Evolutionary conservation across 2,888 invertebrate genomes (phyloP).

Genomic region (Nasonovia ribisnigri): DNA sequence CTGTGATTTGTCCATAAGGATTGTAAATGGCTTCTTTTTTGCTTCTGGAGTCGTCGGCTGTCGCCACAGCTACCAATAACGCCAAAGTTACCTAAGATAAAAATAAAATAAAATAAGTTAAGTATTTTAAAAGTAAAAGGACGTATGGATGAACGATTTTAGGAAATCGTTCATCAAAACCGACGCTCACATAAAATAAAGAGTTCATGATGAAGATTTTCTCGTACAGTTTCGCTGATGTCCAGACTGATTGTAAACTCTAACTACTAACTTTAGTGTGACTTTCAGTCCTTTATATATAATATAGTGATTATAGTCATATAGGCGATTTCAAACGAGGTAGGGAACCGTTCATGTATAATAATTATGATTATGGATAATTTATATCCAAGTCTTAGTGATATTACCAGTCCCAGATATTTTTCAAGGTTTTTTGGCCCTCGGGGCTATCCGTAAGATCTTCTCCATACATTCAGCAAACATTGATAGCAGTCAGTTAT

Average conservation of each 20-base stretch:
- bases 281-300: neutral
- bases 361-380: neutral
- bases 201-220: constrained; percentile 6
- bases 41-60: neutral
- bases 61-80: neutral
- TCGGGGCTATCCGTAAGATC: neutral
- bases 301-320: neutral
- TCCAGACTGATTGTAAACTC: neutral
- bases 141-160: neutral
- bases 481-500: neutral
- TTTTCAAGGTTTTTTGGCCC: constrained; percentile 42
- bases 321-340: neutral
- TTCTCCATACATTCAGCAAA: neutral
- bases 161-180: too few relatives aligned
- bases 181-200: neutral
- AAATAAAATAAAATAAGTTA: neutral
- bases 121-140: neutral
- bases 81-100: neutral
- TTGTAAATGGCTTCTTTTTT: constrained; percentile 19
- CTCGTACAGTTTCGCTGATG: too few relatives aligned
- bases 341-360: constrained; percentile 23
- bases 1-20: neutral
- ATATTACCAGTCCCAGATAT: constrained; percentile 16
- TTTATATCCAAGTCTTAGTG: neutral
- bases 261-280: neutral